phyloP scores from a whole-genome alignment of 2,113 vertebrate species.

The Mirza zaza region DNA sequence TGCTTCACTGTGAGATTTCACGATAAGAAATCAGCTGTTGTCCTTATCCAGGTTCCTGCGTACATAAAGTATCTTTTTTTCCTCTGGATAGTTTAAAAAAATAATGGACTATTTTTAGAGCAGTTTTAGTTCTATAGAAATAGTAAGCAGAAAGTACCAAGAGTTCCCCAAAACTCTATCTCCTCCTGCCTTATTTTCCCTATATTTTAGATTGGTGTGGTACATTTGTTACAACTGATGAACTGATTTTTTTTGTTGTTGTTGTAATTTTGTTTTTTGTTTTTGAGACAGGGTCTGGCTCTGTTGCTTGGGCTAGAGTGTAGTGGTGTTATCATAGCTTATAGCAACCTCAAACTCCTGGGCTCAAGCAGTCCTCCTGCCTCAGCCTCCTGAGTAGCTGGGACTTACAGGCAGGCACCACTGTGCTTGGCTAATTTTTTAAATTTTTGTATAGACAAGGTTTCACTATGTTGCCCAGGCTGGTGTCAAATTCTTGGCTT shows the following conservation, averaged over 20 bases:
- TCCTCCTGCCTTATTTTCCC: not conserved
- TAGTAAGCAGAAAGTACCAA: not conserved
- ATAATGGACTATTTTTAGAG: not conserved
- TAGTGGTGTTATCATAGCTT: too few relatives aligned
- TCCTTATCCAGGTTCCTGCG: not conserved
- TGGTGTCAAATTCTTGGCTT: too few relatives aligned
- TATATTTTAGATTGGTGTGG: not conserved
- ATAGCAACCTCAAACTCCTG: too few relatives aligned
- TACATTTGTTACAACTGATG: not conserved
- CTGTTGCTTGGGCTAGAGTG: too few relatives aligned
- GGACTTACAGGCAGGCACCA: too few relatives aligned
- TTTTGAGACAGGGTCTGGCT: too few relatives aligned
- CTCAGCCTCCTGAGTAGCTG: too few relatives aligned
- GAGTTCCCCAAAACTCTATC: not conserved
- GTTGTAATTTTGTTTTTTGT: too few relatives aligned
- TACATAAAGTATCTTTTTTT: not conserved
- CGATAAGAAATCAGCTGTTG: not conserved
- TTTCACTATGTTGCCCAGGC: too few relatives aligned
- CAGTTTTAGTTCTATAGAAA: conserved; percentile 1
- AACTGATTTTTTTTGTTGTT: not conserved
- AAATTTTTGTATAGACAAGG: too few relatives aligned
- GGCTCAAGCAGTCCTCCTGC: too few relatives aligned
- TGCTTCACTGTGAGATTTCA: conserved; percentile 37
- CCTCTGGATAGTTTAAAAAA: not conserved
- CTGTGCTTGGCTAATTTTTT: too few relatives aligned